phyloP scores from a whole-genome alignment of 1,140 invertebrate species.

The Bombus sylvicola region DNA sequence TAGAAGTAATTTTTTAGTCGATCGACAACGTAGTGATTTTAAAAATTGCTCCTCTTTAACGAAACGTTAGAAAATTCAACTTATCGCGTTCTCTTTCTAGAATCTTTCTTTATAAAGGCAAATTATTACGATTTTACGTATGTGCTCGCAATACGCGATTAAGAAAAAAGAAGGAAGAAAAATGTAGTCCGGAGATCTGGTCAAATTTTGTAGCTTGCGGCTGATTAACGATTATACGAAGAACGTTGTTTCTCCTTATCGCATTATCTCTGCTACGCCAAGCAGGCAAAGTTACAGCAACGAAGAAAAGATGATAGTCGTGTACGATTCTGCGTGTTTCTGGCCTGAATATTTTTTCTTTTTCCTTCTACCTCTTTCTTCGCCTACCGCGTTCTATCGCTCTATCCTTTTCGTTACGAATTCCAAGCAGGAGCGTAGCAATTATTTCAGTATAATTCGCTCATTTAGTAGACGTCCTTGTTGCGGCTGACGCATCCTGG shows the following conservation, averaged over 20 bases:
- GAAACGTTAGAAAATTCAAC: no score
- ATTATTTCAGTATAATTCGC: slow-evolving; percentile 76
- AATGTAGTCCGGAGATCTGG: neutral
- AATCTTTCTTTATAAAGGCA: neutral
- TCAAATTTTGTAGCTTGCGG: neutral
- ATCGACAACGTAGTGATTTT: no score
- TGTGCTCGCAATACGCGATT: no score
- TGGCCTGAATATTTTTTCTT: neutral
- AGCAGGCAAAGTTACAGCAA: neutral
- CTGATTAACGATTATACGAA: neutral
- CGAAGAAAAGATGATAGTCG: slow-evolving; percentile 5
- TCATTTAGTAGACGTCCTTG: slow-evolving; percentile 76
- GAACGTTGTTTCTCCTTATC: neutral
- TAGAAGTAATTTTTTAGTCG: no score
- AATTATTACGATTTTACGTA: neutral
- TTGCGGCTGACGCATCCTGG: slow-evolving; percentile 70
- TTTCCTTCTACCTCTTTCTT: neutral
- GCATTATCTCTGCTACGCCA: neutral
- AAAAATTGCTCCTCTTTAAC: no score
- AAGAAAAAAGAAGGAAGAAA: no score
- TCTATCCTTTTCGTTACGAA: slow-evolving; percentile 25
- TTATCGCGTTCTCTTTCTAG: no score
- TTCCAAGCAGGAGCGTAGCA: slow-evolving; percentile 62
- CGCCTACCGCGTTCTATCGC: neutral
- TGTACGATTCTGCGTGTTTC: no score